Evolutionary conservation across 2,888 invertebrate genomes (phyloP).

Genomic region (Hartigia nigra): DNA sequence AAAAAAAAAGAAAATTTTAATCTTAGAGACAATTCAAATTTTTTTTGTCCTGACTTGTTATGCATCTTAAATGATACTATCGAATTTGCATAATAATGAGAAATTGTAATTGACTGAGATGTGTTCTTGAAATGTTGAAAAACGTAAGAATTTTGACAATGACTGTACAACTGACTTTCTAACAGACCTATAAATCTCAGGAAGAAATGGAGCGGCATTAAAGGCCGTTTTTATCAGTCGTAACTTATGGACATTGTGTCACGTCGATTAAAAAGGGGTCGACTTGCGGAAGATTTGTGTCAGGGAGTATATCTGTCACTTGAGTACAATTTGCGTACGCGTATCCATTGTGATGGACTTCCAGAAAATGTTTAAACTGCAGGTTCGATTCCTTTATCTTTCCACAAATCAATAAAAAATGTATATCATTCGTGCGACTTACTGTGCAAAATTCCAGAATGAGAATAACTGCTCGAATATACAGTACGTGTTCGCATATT

Average conservation of each 20-base stretch:
- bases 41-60: background rate
- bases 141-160: background rate
- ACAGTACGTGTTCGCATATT: background rate
- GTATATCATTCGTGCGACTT: background rate
- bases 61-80: background rate
- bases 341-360: background rate
- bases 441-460: background rate
- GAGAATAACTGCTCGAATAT: background rate
- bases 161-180: constrained; percentile 1
- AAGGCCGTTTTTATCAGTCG: background rate
- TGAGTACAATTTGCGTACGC: background rate
- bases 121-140: background rate
- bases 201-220: constrained; percentile 2
- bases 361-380: background rate
- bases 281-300: constrained; percentile 50
- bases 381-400: background rate
- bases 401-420: background rate
- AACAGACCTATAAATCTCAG: constrained; percentile 3
- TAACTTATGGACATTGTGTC: constrained; percentile 4
- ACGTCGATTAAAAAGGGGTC: constrained; percentile 42
- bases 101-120: background rate
- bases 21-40: background rate
- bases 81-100: background rate
- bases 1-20: too few species aligned
- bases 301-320: constrained; percentile 31